phyloP scores from a whole-genome alignment of 2,888 invertebrate species.

The Eucera pruinosa region DNA sequence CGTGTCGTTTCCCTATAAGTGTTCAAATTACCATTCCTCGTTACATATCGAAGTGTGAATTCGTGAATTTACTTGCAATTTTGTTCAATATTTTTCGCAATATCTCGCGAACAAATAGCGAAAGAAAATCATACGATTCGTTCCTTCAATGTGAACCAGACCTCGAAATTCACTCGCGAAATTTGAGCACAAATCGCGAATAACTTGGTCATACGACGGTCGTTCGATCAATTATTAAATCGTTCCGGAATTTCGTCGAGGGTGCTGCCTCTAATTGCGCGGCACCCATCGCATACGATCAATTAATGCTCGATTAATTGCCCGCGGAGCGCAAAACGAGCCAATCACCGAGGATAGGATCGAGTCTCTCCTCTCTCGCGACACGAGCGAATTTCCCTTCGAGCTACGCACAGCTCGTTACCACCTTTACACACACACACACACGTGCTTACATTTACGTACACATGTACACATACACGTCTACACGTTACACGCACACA shows the following conservation, averaged over 20 bases:
- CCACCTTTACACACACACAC: conserved; percentile 39
- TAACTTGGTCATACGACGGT: not conserved
- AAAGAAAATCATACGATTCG: too few relatives aligned
- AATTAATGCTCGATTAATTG: conserved; percentile 66
- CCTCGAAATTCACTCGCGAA: too few relatives aligned
- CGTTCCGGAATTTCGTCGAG: conserved; percentile 34
- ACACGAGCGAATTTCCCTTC: conserved; percentile 68
- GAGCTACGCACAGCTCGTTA: conserved; percentile 58
- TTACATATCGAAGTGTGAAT: not conserved
- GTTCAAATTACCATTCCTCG: not conserved
- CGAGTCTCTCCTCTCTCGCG: conserved; percentile 43
- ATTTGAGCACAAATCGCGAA: not conserved
- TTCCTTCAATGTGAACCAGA: too few relatives aligned
- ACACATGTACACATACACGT: not conserved
- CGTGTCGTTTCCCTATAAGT: conserved; percentile 19
- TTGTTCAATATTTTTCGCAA: not conserved
- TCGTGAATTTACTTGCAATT: not conserved
- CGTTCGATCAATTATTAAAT: conserved; percentile 38
- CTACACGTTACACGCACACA: not conserved
- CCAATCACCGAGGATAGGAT: conserved; percentile 53
- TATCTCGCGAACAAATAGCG: not conserved
- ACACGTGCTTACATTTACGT: not conserved
- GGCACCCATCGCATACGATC: conserved; percentile 48
- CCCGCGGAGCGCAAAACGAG: conserved; percentile 51
- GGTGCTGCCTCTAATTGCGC: conserved; percentile 44